Conservation (phyloP, 2,113 vertebrate genomes). For the Scomber colias region DNA sequence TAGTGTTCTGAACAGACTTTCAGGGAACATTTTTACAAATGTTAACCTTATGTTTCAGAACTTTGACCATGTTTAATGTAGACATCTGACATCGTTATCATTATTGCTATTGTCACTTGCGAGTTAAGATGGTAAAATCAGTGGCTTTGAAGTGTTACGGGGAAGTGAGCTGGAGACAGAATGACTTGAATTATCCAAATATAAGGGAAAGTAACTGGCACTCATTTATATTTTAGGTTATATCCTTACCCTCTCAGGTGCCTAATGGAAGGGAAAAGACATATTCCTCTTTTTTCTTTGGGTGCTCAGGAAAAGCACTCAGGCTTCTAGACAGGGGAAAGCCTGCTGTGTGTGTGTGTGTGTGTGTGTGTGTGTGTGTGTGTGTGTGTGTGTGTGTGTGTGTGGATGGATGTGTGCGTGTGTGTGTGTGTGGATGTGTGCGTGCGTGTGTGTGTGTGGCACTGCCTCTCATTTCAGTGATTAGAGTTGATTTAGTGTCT, state of each 20-base stretch:
- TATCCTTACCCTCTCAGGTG: background rate
- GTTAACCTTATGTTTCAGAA: too few species aligned
- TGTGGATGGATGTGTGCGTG: background rate
- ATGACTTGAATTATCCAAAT: background rate
- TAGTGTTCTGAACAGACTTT: too few species aligned
- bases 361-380: slow-evolving; percentile 13
- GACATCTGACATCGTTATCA: too few species aligned
- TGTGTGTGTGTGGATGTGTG: background rate
- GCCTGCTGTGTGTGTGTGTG: background rate
- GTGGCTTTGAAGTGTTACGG: background rate
- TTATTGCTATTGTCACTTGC: background rate
- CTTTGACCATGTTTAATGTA: too few species aligned
- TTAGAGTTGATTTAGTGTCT: slow-evolving; percentile 41
- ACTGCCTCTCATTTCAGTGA: slow-evolving; percentile 8
- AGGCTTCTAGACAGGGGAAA: background rate
- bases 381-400: background rate
- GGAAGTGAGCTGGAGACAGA: background rate
- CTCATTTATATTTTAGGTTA: too few species aligned
- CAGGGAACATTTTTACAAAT: too few species aligned
- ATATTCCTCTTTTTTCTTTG: background rate
- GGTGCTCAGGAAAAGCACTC: background rate
- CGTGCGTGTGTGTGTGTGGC: slow-evolving; percentile 2
- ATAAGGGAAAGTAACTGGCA: too few species aligned
- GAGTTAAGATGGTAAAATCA: background rate
- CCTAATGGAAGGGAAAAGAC: background rate